Evolutionary conservation across 2,888 invertebrate genomes (phyloP), one percentile per base, ranked within the genome.

Genomic region (Operophtera brumata): DNA sequence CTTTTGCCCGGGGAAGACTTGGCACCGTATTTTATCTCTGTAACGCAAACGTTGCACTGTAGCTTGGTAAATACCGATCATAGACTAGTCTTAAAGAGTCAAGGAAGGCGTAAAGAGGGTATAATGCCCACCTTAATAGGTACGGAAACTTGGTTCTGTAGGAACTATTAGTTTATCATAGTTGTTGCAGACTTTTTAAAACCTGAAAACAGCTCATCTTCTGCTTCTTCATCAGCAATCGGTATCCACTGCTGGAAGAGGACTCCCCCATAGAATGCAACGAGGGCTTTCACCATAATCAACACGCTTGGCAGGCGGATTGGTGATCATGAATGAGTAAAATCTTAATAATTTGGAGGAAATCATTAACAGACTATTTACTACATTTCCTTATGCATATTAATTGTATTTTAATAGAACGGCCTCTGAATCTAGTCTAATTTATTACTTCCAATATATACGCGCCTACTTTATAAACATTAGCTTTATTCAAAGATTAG

Each of bases 21-120:
- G 90, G 90, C 90, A 90, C 75, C 80, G 82, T 86, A 84, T 82
- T 85, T 88, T 86, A 88, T 89, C 81, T 84, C 74, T 75, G 80
- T 80, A 86, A 86, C 83, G 88, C 86, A 79, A 82, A 78, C 82
- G 71, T 77, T 82, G 82, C 82, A 73, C 73, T 80, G 74, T 77
- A 76, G 77, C 80, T 86, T 81, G 81, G 86, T 85, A 88, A 81
- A 82, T 78, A 80, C 76, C 65, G 57, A 41, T 62, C 65, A 66
- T 69, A 70, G 57, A 61, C 61, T 67, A 66, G 67, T 67, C 65
- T 71, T 69, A 69, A 70, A 72, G 66, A 70, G 68, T 71, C 69
- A 51, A 64, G 56, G 52, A 62, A 56, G 52, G 45, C 52, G 45
- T 57, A 41, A 52, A 45, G 40, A 52, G 34, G 34, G 14, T 42